Evolutionary conservation across 2,888 invertebrate genomes (phyloP).

Genomic region (Lottia scabra): DNA sequence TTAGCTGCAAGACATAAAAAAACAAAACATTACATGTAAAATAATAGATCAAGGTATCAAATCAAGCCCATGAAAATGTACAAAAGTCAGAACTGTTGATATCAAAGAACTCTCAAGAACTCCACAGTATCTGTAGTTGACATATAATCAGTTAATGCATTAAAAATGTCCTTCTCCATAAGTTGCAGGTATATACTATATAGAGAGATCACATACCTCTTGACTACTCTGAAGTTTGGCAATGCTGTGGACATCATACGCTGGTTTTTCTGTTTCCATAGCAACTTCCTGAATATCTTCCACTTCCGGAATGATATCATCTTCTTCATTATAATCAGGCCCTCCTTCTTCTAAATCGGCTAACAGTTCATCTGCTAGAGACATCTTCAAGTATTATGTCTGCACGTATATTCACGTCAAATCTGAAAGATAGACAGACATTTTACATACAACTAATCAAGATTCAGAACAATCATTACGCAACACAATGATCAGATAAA

Average conservation of each 20-base stretch:
- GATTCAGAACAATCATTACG: too few species aligned
- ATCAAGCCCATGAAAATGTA: too few species aligned
- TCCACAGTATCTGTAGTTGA: too few species aligned
- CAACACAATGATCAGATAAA: too few species aligned
- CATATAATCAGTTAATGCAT: too few species aligned
- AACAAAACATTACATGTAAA: background rate
- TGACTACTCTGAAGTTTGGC: constrained; percentile 90
- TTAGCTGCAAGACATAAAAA: constrained; percentile 39
- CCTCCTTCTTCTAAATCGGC: constrained; percentile 93
- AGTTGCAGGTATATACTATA: too few species aligned
- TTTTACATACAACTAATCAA: too few species aligned
- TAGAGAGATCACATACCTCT: constrained; percentile 71
- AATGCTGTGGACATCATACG: constrained; percentile 82
- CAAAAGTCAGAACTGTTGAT: too few species aligned
- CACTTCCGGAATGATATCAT: constrained; percentile 78
- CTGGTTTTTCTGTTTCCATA: constrained; percentile 45
- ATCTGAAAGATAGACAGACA: too few species aligned
- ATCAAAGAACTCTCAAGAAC: background rate
- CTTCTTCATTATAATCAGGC: constrained; percentile 52
- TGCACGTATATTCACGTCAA: too few species aligned
- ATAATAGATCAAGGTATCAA: too few species aligned
- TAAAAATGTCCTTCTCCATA: too few species aligned
- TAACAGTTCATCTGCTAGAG: constrained; percentile 95
- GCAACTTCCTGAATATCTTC: constrained; percentile 74
- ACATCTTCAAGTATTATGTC: constrained; percentile 77